Evolutionary conservation across 2,113 vertebrate species (phyloP).

Genomic region (Hymenochirus boettgeri): DNA sequence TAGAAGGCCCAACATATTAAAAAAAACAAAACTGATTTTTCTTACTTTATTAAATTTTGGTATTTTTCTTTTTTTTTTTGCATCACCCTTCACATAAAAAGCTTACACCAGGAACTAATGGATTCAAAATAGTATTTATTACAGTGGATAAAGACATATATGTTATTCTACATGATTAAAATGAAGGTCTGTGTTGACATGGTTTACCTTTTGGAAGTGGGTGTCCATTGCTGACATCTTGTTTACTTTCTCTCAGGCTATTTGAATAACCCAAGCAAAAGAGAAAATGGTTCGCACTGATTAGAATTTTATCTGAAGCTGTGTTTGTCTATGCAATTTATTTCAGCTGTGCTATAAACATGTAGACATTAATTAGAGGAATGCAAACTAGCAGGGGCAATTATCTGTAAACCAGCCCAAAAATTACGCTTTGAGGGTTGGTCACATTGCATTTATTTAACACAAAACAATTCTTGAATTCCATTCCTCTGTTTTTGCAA

Average conservation of each 20-base stretch:
- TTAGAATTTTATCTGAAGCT: slow-evolving; percentile 26
- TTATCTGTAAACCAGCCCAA: neutral
- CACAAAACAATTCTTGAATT: slow-evolving; percentile 32
- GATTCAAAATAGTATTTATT: too few species aligned
- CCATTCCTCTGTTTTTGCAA: slow-evolving; percentile 43
- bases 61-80: too few species aligned
- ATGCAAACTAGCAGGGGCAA: slow-evolving; percentile 7
- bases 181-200: too few species aligned
- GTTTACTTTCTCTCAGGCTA: slow-evolving; percentile 8
- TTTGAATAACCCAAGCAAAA: slow-evolving; percentile 7
- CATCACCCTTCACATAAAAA: too few species aligned
- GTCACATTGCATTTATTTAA: slow-evolving; percentile 6
- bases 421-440: neutral
- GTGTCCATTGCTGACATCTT: slow-evolving; percentile 1
- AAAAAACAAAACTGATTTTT: too few species aligned
- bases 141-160: too few species aligned
- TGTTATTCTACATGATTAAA: too few species aligned
- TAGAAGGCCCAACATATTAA: too few species aligned
- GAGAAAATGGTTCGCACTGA: slow-evolving; percentile 16
- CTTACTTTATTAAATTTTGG: too few species aligned
- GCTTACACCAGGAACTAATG: too few species aligned
- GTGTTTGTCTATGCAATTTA: slow-evolving; percentile 32
- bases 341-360: slow-evolving; percentile 15
- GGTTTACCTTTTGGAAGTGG: neutral
- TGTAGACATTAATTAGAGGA: slow-evolving; percentile 24